A percentile compares a stretch with the other conserved stretches of the same genome.
Conservation (phyloP, 2,113 vertebrate genomes). For the Hippocampus zosterae region DNA sequence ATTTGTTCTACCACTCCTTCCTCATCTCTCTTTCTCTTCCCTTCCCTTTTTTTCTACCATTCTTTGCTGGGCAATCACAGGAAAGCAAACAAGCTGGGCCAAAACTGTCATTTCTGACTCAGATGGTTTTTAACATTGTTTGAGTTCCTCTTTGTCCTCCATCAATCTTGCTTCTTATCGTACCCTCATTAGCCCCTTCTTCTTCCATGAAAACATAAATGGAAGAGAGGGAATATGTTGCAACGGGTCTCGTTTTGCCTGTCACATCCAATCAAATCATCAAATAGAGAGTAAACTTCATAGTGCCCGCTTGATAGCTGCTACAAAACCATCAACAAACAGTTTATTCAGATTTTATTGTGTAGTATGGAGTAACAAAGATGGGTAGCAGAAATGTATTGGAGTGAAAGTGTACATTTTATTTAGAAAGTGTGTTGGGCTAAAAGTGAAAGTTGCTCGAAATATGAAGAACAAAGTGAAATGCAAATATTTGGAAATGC, state of each 20-base stretch:
- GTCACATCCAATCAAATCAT: conserved; percentile 5
- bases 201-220: neutral
- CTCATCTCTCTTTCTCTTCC: conserved; percentile 9
- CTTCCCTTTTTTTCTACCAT: conserved; percentile 32
- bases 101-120: conserved; percentile 25
- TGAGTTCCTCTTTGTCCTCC: conserved; percentile 9
- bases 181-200: conserved; percentile 3
- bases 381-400: too few relatives aligned
- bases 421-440: too few relatives aligned
- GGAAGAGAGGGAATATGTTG: neutral
- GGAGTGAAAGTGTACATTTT: too few relatives aligned
- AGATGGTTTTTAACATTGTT: conserved; percentile 18
- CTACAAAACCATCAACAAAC: too few relatives aligned
- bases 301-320: neutral
- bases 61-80: conserved; percentile 38
- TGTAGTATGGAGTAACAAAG: too few relatives aligned
- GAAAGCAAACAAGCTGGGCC: conserved; percentile 38
- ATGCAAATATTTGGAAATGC: too few relatives aligned
- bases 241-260: conserved; percentile 1
- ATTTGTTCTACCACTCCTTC: conserved; percentile 24
- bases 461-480: too few relatives aligned
- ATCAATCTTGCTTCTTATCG: neutral
- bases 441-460: too few relatives aligned
- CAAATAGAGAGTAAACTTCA: conserved; percentile 4
- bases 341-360: too few relatives aligned